Evolutionary conservation across 2,113 vertebrate genomes (phyloP).

Genomic region (Galeopterus variegatus): DNA sequence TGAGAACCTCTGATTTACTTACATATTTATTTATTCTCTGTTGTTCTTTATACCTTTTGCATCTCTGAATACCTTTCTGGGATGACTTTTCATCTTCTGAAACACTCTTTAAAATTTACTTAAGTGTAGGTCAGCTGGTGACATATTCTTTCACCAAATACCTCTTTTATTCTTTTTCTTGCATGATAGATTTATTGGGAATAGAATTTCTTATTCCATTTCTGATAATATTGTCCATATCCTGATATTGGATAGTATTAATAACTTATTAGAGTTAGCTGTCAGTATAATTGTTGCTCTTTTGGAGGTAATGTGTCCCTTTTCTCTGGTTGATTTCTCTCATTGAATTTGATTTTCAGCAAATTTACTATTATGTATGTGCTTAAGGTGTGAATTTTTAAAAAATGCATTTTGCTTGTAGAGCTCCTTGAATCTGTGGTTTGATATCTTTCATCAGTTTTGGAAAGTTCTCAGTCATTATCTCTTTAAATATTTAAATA

Average conservation of each 20-base stretch:
- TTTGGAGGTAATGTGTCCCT: neutral
- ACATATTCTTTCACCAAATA: neutral
- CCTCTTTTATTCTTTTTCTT: neutral
- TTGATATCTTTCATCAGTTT: conserved; percentile 17
- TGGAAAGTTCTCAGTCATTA: neutral
- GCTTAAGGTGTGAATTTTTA: neutral
- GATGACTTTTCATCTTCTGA: conserved; percentile 4
- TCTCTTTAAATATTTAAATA: neutral
- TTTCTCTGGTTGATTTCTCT: neutral
- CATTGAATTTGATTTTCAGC: conserved; percentile 17
- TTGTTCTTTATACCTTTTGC: neutral
- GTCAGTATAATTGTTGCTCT: neutral
- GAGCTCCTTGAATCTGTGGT: neutral
- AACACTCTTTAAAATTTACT: neutral
- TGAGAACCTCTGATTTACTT: conserved; percentile 19
- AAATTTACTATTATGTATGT: neutral
- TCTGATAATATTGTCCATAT: neutral
- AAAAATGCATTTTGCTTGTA: neutral
- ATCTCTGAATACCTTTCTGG: neutral
- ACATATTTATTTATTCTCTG: neutral
- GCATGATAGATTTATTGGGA: neutral
- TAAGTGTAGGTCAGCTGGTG: neutral
- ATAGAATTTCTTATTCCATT: neutral
- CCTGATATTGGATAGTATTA: neutral
- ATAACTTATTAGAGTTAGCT: neutral